These are phyloP conservation scores for Noctilio leporinus DNA, from an alignment of 2,113 vertebrate species.

Conservation along the genomic window DNA sequence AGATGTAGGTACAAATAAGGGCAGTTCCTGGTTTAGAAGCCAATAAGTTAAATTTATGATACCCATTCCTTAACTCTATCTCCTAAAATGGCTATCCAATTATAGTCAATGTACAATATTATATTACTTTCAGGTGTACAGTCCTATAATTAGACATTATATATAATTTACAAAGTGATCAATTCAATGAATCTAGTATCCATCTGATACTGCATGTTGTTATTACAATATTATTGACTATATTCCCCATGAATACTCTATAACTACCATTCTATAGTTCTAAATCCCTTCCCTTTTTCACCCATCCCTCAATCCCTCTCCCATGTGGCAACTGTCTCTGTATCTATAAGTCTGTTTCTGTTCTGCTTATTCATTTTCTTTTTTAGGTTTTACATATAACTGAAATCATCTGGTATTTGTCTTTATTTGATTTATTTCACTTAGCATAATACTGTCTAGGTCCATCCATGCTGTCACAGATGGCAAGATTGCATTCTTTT, in stretches of 20 bases:
- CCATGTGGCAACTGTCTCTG: neutral
- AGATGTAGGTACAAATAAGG: neutral
- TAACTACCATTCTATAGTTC: neutral
- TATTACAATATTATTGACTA: neutral
- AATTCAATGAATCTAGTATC: neutral
- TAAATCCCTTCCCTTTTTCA: neutral
- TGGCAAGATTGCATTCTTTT: neutral
- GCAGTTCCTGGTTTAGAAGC: neutral
- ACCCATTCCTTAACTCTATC: neutral
- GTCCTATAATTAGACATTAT: neutral
- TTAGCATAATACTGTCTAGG: neutral
- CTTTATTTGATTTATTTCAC: neutral
- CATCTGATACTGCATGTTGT: neutral
- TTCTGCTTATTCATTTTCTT: neutral
- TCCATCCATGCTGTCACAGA: neutral
- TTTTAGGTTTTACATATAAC: neutral
- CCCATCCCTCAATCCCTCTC: neutral
- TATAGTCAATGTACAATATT: neutral
- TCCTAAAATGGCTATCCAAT: neutral
- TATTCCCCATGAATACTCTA: neutral
- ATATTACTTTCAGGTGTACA: neutral
- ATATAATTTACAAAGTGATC: neutral
- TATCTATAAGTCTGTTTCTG: neutral
- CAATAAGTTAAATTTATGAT: neutral
- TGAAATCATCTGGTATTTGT: neutral